phyloP scores from a whole-genome alignment of 2,888 invertebrate species.

The Aleiodes leptofemur region DNA sequence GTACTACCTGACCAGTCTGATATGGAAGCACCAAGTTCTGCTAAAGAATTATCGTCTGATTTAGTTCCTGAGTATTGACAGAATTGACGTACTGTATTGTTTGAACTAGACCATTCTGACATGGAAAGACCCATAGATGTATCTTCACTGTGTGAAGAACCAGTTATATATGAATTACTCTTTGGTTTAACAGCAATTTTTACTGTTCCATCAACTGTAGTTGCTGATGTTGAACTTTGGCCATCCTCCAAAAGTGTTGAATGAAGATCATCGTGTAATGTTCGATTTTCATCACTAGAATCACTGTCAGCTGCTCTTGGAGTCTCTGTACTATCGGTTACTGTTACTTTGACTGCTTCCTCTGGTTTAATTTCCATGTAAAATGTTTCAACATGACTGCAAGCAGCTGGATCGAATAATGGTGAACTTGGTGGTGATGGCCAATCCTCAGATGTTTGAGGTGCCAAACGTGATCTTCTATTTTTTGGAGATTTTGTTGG shows the following conservation, averaged over 20 bases:
- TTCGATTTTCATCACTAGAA: conserved; percentile 82
- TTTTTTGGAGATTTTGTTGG: conserved; percentile 69
- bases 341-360: conserved; percentile 85
- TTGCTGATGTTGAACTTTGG: conserved; percentile 77
- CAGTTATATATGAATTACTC: conserved; percentile 82
- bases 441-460: conserved; percentile 87
- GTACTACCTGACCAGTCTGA: conserved; percentile 91
- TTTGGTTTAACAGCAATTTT: conserved; percentile 87
- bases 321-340: conserved; percentile 83
- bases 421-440: conserved; percentile 87
- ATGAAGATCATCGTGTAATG: conserved; percentile 80
- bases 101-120: conserved; percentile 92
- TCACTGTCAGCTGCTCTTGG: conserved; percentile 77
- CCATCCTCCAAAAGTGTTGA: conserved; percentile 71
- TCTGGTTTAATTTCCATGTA: conserved; percentile 87
- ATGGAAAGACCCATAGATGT: conserved; percentile 90
- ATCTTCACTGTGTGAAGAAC: conserved; percentile 90
- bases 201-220: conserved; percentile 88
- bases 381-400: conserved; percentile 88
- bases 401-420: conserved; percentile 82
- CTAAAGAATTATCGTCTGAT: conserved; percentile 87
- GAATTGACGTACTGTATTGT: conserved; percentile 88
- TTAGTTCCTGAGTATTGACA: conserved; percentile 82
- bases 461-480: conserved; percentile 63
- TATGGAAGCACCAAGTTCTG: conserved; percentile 86